Evolutionary conservation across 2,888 invertebrate species (phyloP), one percentile per base, ranked within the genome.

Genomic region (Meghimatium bilineatum): DNA sequence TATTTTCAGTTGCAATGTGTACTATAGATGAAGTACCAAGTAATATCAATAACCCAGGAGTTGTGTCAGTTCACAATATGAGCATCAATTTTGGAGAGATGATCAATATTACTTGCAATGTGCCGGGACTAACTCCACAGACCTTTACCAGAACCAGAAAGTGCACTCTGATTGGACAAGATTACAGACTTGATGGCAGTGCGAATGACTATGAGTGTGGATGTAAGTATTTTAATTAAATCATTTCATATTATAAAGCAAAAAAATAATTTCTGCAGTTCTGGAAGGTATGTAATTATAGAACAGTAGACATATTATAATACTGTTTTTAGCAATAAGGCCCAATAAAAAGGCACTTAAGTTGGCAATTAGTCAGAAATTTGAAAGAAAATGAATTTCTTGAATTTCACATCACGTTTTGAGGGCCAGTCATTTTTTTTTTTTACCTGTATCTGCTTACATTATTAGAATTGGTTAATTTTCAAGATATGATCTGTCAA

Each of bases 101-200:
- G 12, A 72, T 91, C 23, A 87, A 80, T n/a, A 86, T 90, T 20
- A 88, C 88, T 20, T 91, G 91, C 87, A 74, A 81, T 71, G 86
- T 85, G 26, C 87, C 85, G 29, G 89, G 88, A 10, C 82, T 78
- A 44, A 36, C 14, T 32, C 78, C 83, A 17, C 44, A 72, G 3
- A 52, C 36, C 0, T 89, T 89, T 78, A 80, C 83, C 44, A 87
- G 85, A 75, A 85, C 81, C 34, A 86, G 90, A 67, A 85, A 86
- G 66, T 92, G 92, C 85, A 85, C 89, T 3, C 90, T 90, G 63
- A 86, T 90, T 81, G 85, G 87, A 32, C 76, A 69, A 0, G n/a
- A 44, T 3, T 92, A 91, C 81, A 82, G 82, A 67, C 87, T 91
- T 17, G 87, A 89, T 71, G 92, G 92, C 36, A 88, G 88, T 34